Evolutionary conservation across 2,888 invertebrate species (phyloP), one percentile per base, ranked within the genome.

Genomic region (Cynaeus angustus): DNA sequence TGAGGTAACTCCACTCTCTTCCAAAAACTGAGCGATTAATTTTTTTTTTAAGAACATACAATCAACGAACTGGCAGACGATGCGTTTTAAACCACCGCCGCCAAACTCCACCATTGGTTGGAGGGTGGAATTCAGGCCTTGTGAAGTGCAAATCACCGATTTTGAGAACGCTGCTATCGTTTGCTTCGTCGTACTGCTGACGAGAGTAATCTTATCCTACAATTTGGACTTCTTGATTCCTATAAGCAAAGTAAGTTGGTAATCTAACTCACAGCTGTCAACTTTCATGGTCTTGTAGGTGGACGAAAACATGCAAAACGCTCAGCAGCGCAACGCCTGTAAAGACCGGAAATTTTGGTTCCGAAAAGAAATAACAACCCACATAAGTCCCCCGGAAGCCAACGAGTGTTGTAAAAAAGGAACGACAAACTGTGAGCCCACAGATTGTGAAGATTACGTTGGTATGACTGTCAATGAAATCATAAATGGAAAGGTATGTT

Each of bases 91-190:
- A 87, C 98, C 98, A 28, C 99, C 99, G 45, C 97, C 98, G 16
- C 96, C 97, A 0, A 93, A 97, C 84, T 96, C 97, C 6, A 89
- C 95, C 55, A 99, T 99, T 80, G 99, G 99, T 37, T 99, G 99
- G 99, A 90, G 99, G 75, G 99, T 99, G 0, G 99, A 99, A 88
- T 99, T 99, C 88, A 91, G 99, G 26, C 99, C 99, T 43, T 99
- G 99, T 84, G 98, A 97, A 86, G 95, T 97, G 13, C 99, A 99
- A 86, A 90, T 99, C 77, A 99, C 99, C 0, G 99, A 99, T 87
- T 99, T 99, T 87, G 99, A 99, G 87, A 99, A 99, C 87, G 99
- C 99, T 0, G 99, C 99, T 2, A 94, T 97, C 80, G 98, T 98
- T 13, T 97, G 98, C 83, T 99, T 99, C 85, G 93, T 99, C 9